Base-by-base conservation (phyloP, 2,888 invertebrate species). In the Alitta virens region DNA sequence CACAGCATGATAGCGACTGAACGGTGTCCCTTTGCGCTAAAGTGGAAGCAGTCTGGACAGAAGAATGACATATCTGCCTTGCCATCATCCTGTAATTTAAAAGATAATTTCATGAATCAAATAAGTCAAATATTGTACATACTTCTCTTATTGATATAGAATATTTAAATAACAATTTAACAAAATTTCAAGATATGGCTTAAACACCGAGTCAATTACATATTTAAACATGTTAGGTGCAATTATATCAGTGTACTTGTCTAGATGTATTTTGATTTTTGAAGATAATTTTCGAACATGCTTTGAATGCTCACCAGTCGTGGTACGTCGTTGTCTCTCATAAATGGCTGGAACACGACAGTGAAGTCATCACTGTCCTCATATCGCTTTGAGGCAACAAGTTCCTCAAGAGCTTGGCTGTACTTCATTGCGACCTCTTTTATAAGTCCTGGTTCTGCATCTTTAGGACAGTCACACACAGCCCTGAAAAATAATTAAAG, bases 41-140 rank as follows among this genome's bases (percentile, higher is more conserved):
- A 72, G 62, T 79, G 79, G 68, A 81, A 80, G 64, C 81, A 81
- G 64, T 80, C 80, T 1, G 77, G 77, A 12, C 78, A 75, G 63
- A 80, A 77, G 62, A 71, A 80, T 49, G 72, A 72, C 43, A 75
- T 56, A 66, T 79, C 79, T 55, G 52, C 21, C n/a, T 59, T 38
- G 1, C 59, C 59, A 7, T 59, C 24, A 23, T 2, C 2, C 59
- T 59, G 52, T 1, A 51, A 49, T 7, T 16, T 18, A 56, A 42
- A n/a, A n/a, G n/a, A n/a, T n/a, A n/a, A n/a, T n/a, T n/a, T n/a
- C n/a, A n/a, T n/a, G n/a, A n/a, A n/a, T n/a, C n/a, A n/a, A n/a
- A n/a, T n/a, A n/a, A n/a, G n/a, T n/a, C n/a, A n/a, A n/a, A n/a
- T n/a, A n/a, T n/a, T n/a, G n/a, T n/a, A n/a, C n/a, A n/a, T n/a